These are phyloP conservation scores for Rhinolophus sinicus DNA, from an alignment of 2,113 vertebrate species.

Conservation along the genomic window DNA sequence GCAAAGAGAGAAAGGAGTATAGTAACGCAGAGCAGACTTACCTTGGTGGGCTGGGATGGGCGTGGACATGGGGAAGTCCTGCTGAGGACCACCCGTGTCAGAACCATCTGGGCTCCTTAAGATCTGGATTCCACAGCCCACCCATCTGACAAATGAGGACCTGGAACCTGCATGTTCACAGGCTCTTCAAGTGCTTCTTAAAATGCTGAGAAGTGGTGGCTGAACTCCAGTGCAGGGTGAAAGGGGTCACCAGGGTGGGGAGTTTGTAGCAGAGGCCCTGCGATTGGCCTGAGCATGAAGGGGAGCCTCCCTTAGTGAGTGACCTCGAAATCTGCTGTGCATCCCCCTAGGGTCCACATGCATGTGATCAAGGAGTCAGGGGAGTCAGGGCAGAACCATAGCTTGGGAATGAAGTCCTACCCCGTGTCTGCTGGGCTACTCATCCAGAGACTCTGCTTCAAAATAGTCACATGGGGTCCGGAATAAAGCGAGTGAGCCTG, in stretches of 20 bases:
- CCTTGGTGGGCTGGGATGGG: neutral
- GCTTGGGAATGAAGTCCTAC: neutral
- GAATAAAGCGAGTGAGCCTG: neutral
- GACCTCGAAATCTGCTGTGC: neutral
- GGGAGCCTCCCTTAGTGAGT: neutral
- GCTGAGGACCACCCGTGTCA: neutral
- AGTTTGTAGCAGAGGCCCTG: neutral
- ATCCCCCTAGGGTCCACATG: rapidly evolving
- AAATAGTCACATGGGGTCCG: rapidly evolving
- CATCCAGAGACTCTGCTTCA: neutral
- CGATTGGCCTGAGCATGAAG: neutral
- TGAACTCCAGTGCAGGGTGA: neutral
- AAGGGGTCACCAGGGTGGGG: neutral
- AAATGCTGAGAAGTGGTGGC: neutral
- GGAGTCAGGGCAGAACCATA: neutral
- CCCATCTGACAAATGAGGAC: neutral
- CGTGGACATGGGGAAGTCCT: neutral
- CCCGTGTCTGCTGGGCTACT: neutral
- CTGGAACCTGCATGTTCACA: neutral
- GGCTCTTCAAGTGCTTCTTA: neutral
- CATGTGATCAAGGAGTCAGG: neutral
- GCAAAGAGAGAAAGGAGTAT: neutral
- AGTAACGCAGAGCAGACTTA: neutral
- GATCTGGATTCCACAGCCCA: neutral
- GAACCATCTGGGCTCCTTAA: neutral